Percentiles rank a stretch among this genome's conserved stretches.
These are phyloP conservation scores for Gymnothorax reevesii DNA, from an alignment of 2,797 vertebrate species.

Conservation along the genomic window DNA sequence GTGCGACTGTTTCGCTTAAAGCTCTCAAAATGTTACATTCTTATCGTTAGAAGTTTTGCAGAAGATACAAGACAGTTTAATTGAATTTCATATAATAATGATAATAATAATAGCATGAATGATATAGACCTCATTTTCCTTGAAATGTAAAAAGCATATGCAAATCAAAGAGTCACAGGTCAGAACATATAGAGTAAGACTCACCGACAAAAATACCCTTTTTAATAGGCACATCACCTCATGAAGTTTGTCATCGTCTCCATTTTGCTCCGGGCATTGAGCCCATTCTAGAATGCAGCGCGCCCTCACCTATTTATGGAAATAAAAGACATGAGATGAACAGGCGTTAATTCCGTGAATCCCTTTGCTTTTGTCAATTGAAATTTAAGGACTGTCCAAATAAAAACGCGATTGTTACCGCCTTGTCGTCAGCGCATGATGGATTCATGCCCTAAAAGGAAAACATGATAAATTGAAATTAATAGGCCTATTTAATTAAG, in stretches of 20 bases:
- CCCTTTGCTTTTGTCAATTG: not conserved
- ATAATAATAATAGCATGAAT: no score
- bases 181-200: not conserved
- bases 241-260: not conserved
- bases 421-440: not conserved
- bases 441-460: not conserved
- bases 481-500: no score
- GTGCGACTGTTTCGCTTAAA: not conserved
- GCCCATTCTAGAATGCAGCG: constrained; percentile 38
- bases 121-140: no score
- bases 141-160: not conserved
- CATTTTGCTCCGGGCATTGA: not conserved
- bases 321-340: not conserved
- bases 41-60: not conserved
- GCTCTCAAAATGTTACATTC: no score
- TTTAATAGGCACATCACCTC: not conserved
- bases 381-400: not conserved
- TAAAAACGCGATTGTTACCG: not conserved
- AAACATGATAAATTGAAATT: not conserved
- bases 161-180: not conserved
- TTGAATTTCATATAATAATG: no score
- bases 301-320: not conserved
- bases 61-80: not conserved
- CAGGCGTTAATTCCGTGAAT: not conserved
- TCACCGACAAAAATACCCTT: not conserved